These are phyloP conservation scores for Accipiter cooperii DNA, from an alignment of 2,113 vertebrate species.

Conservation along the genomic window DNA sequence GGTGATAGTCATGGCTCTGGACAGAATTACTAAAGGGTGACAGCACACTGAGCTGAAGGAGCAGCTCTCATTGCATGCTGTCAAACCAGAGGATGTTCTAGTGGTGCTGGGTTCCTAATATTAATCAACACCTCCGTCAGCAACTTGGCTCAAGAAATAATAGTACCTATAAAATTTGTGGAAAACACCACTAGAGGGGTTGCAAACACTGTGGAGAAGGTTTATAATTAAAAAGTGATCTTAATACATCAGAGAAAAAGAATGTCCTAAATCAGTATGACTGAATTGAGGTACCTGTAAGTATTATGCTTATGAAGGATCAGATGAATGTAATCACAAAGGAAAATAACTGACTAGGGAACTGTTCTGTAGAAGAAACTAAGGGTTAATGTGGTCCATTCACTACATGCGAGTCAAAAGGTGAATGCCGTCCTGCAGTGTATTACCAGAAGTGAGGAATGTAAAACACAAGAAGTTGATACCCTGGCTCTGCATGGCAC, in stretches of 20 bases:
- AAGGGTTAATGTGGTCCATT: not conserved
- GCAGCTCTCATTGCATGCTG: rapidly evolving
- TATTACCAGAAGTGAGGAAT: not conserved
- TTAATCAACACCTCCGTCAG: not conserved
- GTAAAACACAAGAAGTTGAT: not conserved
- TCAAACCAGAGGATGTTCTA: not conserved
- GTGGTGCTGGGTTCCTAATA: not conserved
- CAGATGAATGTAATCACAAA: not conserved
- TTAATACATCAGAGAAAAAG: not conserved
- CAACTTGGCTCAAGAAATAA: not conserved
- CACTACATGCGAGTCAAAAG: not conserved
- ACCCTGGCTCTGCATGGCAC: not conserved
- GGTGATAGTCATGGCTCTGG: not conserved
- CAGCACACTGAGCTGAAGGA: not conserved
- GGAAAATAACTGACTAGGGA: not conserved
- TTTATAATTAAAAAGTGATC: not conserved
- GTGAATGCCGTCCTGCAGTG: not conserved
- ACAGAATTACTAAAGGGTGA: not conserved
- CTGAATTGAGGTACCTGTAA: not conserved
- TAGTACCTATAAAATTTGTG: not conserved
- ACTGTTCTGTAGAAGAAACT: not conserved
- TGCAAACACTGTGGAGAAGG: not conserved
- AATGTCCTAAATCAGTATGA: not conserved
- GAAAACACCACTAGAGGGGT: not conserved
- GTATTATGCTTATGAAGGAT: not conserved